Percentiles rank a stretch among this genome's conserved stretches.
Conservation (phyloP, 2,113 vertebrate genomes). For the Xenopus laevis region DNA sequence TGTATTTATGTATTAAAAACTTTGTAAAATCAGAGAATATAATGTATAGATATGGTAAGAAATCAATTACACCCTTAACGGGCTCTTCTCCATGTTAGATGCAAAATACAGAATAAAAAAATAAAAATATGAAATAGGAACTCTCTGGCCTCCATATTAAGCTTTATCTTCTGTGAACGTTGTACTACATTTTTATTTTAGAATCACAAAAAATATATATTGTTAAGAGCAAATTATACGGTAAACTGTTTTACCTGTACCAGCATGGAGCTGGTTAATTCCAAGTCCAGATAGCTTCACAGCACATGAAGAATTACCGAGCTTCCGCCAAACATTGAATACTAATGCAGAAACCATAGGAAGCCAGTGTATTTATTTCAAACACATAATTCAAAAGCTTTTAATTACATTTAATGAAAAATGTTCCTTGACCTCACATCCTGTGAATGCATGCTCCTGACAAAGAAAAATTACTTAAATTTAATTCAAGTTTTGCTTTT, state of each 20-base stretch:
- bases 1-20: too few relatives aligned
- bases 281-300: slow-evolving; percentile 22
- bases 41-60: too few relatives aligned
- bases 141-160: too few relatives aligned
- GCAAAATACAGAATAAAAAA: too few relatives aligned
- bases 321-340: slow-evolving; percentile 28
- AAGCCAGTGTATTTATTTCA: slow-evolving; percentile 39
- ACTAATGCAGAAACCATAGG: slow-evolving; percentile 34
- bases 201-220: too few relatives aligned
- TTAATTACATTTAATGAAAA: slow-evolving; percentile 47
- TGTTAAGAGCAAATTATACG: neutral
- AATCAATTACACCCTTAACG: too few relatives aligned
- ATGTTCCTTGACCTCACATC: slow-evolving; percentile 42
- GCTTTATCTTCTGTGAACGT: too few relatives aligned
- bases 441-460: slow-evolving; percentile 27
- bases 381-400: slow-evolving; percentile 46
- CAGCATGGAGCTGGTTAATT: slow-evolving; percentile 23
- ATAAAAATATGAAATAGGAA: too few relatives aligned
- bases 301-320: slow-evolving; percentile 34
- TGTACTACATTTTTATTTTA: too few relatives aligned
- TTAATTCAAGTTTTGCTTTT: slow-evolving; percentile 38
- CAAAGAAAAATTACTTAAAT: slow-evolving; percentile 43
- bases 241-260: slow-evolving; percentile 13
- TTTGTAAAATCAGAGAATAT: too few relatives aligned
- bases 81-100: too few relatives aligned